A percentile compares a stretch with the other conserved stretches of the same genome.
These are phyloP conservation scores for Meloe dianella DNA, from an alignment of 2,888 invertebrate genomes.

Conservation along the genomic window DNA sequence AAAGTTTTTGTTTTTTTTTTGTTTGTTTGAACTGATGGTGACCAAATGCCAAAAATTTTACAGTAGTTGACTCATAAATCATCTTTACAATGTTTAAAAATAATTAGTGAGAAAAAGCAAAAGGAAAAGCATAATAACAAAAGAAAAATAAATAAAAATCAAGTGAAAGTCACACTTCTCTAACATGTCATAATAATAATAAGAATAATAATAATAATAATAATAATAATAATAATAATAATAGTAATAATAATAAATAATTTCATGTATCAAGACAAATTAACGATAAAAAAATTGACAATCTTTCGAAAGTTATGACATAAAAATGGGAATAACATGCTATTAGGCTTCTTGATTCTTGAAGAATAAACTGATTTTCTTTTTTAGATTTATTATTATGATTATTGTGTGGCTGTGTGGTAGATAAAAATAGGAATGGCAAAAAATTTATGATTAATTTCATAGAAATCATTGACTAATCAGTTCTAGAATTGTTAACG, in stretches of 20 bases:
- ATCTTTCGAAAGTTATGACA: too few relatives aligned
- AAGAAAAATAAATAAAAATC: background rate
- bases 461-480: background rate
- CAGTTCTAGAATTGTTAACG: background rate
- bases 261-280: background rate
- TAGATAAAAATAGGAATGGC: background rate
- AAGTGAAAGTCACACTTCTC: slow-evolving; percentile 2
- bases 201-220: background rate
- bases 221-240: background rate
- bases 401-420: too few relatives aligned
- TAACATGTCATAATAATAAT: background rate
- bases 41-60: slow-evolving; percentile 4
- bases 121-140: background rate
- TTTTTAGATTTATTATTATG: too few relatives aligned
- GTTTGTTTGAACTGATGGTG: slow-evolving; percentile 4
- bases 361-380: too few relatives aligned
- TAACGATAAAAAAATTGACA: too few relatives aligned
- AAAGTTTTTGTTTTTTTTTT: background rate
- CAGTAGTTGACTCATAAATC: slow-evolving; percentile 3
- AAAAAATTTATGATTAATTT: background rate
- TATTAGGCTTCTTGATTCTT: too few relatives aligned
- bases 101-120: background rate
- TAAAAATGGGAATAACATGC: too few relatives aligned
- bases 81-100: background rate
- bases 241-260: background rate